Conservation (phyloP, 2,113 vertebrate genomes). For the Ia io region DNA sequence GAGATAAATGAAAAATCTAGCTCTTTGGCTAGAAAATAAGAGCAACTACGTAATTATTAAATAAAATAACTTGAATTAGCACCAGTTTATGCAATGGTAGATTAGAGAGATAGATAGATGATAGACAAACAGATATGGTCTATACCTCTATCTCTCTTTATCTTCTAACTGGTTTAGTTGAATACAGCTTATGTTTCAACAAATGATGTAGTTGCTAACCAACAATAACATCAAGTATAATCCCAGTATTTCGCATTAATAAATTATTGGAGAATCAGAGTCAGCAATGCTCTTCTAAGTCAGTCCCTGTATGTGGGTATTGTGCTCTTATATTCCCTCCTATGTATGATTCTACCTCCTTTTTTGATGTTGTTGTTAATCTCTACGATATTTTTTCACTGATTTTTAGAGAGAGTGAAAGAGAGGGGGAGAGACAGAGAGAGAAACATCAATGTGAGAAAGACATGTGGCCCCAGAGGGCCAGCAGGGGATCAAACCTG, state of each 20-base stretch:
- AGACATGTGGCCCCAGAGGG: too few relatives aligned
- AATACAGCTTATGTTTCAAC: not conserved
- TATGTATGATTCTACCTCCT: not conserved
- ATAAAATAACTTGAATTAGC: not conserved
- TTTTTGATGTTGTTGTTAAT: too few relatives aligned
- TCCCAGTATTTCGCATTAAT: not conserved
- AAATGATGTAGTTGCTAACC: not conserved
- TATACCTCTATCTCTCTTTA: not conserved
- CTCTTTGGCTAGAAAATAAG: constrained; percentile 1
- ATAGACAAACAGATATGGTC: not conserved
- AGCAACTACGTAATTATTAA: not conserved
- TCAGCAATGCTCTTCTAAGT: not conserved
- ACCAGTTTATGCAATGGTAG: not conserved
- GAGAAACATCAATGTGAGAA: too few relatives aligned
- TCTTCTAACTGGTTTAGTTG: not conserved
- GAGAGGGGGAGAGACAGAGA: too few relatives aligned
- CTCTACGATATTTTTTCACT: too few relatives aligned
- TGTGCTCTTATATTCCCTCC: not conserved
- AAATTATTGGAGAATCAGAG: not conserved
- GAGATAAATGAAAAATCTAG: not conserved
- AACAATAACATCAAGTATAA: not conserved
- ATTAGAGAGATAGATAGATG: not conserved
- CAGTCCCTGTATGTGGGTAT: not conserved
- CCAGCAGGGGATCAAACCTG: too few relatives aligned
- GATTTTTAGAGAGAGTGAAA: too few relatives aligned